A percentile compares a stretch with the other conserved stretches of the same genome.
These are phyloP conservation scores for Tympanuchus pallidicinctus DNA, from an alignment of 2,113 vertebrate genomes.

Conservation along the genomic window DNA sequence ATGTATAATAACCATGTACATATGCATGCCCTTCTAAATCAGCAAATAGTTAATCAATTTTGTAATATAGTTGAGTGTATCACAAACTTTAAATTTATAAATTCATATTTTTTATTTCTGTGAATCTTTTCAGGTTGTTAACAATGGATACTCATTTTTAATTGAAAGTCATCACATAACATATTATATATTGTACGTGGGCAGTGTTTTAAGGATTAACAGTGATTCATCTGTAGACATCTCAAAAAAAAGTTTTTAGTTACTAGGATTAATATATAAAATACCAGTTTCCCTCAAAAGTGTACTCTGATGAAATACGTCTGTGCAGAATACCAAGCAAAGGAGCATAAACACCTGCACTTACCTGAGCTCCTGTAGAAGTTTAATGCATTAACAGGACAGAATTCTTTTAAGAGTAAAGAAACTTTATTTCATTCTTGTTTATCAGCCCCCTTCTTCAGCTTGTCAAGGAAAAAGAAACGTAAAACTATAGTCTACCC, in stretches of 20 bases:
- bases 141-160: neutral
- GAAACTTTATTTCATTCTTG: neutral
- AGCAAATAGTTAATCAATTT: slow-evolving; percentile 39
- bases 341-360: neutral
- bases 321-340: neutral
- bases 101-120: slow-evolving; percentile 48
- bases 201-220: slow-evolving; percentile 15
- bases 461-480: neutral
- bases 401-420: neutral
- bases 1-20: neutral
- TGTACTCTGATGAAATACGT: neutral
- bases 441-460: neutral
- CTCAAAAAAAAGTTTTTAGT: neutral
- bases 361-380: neutral
- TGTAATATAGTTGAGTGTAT: slow-evolving; percentile 20
- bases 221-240: slow-evolving; percentile 16
- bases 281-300: neutral
- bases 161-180: neutral
- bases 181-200: neutral
- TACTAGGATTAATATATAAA: neutral
- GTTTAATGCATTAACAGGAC: neutral
- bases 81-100: slow-evolving; percentile 24
- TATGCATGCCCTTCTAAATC: slow-evolving; percentile 8
- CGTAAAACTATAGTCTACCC: neutral
- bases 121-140: slow-evolving; percentile 11